Evolutionary conservation across 2,888 invertebrate species (phyloP).

Genomic region (Euzetes globulus): DNA sequence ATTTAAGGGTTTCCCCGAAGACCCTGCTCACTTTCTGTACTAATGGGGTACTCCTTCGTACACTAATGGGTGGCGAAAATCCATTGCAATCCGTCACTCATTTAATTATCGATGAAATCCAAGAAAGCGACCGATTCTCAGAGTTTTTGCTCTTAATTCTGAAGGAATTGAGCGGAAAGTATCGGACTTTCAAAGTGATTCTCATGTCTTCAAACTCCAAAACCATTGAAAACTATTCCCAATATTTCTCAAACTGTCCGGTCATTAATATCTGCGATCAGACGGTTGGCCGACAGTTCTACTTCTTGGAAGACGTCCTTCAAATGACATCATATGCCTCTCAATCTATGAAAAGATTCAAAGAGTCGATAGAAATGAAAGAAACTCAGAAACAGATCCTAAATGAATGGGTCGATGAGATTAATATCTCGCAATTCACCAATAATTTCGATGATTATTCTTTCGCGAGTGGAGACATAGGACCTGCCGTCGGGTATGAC

Average conservation of each 20-base stretch:
- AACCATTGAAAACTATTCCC: conserved; percentile 62
- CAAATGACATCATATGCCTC: conserved; percentile 49
- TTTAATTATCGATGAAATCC: conserved; percentile 72
- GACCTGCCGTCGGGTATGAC: neutral
- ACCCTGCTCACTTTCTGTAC: conserved; percentile 83
- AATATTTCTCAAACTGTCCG: conserved; percentile 73
- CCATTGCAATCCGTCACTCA: conserved; percentile 67
- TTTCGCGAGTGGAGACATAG: neutral
- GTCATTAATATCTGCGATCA: conserved; percentile 71
- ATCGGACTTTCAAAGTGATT: conserved; percentile 67
- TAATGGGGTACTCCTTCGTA: conserved; percentile 78
- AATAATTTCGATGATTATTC: neutral
- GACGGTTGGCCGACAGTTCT: conserved; percentile 64
- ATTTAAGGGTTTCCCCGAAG: conserved; percentile 60
- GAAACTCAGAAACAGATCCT: conserved; percentile 44
- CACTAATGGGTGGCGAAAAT: conserved; percentile 70
- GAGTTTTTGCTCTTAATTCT: conserved; percentile 85
- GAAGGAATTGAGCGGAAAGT: conserved; percentile 62
- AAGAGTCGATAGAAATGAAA: conserved; percentile 42
- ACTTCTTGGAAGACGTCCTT: conserved; percentile 72
- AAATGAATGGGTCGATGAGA: conserved; percentile 45
- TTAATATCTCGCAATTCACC: neutral
- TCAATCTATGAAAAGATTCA: conserved; percentile 47
- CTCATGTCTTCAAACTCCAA: conserved; percentile 95
- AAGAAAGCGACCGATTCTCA: conserved; percentile 84